phyloP scores from a whole-genome alignment of 2,797 vertebrate species.

The Protonibea diacanthus region DNA sequence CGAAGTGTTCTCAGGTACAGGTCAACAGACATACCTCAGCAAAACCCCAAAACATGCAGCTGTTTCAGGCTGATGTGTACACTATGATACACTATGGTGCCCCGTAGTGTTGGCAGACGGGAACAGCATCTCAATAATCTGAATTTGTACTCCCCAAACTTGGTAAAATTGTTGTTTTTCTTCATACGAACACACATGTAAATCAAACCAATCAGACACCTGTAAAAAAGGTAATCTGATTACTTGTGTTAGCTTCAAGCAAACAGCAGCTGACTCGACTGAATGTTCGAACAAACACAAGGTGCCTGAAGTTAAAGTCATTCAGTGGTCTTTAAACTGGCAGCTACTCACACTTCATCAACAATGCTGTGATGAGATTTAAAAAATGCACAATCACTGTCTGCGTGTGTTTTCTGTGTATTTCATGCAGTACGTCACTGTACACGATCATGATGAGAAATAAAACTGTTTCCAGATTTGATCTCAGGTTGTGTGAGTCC shows the following conservation, averaged over 20 bases:
- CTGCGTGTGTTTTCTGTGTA: not conserved
- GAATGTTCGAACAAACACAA: too few species aligned
- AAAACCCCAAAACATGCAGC: too few species aligned
- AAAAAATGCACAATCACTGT: not conserved
- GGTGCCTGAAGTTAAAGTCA: too few species aligned
- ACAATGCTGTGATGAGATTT: not conserved
- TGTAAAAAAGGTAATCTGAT: too few species aligned
- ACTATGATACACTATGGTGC: not conserved
- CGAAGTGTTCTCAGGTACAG: too few species aligned
- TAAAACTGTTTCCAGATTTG: slow-evolving; percentile 29
- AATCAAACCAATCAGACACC: too few species aligned
- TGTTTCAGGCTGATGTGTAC: not conserved
- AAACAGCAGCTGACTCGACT: too few species aligned
- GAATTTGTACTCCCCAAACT: too few species aligned
- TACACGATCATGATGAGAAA: slow-evolving; percentile 8
- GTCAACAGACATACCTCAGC: too few species aligned
- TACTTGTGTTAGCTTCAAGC: too few species aligned
- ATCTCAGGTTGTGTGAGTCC: slow-evolving; percentile 1
- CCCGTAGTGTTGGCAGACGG: not conserved
- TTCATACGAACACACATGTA: not conserved
- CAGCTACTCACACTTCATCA: slow-evolving; percentile 32
- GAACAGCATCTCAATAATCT: too few species aligned
- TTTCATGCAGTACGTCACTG: not conserved
- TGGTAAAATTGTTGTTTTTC: not conserved
- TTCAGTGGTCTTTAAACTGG: not conserved